Evolutionary conservation across 64 coral and sea anemone species (phyloP).

Genomic region (Pocillopora damicornis): DNA sequence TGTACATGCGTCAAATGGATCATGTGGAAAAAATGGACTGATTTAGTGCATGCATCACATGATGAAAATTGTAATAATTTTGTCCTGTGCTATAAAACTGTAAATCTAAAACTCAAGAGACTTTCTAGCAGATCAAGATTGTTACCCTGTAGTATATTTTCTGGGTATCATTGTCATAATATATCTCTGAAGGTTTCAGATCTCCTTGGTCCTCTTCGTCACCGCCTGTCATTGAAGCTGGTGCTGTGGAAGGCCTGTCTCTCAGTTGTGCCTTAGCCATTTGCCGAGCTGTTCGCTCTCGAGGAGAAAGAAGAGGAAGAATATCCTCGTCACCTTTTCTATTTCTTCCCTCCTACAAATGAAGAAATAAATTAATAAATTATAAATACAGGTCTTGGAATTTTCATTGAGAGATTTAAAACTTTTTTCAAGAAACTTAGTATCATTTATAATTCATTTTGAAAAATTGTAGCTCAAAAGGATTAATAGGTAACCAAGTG

Average conservation of each 20-base stretch:
- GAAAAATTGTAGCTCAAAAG: too few relatives aligned
- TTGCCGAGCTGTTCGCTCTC: slow-evolving; percentile 64
- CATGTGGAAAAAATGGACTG: too few relatives aligned
- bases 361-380: neutral
- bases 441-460: too few relatives aligned
- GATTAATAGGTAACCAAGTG: too few relatives aligned
- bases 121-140: neutral
- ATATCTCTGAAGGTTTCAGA: slow-evolving; percentile 61
- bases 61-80: neutral
- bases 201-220: neutral
- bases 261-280: neutral
- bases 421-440: too few relatives aligned
- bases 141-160: slow-evolving; percentile 69
- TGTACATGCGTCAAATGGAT: too few relatives aligned
- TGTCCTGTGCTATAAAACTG: neutral
- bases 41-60: neutral
- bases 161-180: slow-evolving; percentile 70
- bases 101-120: too few relatives aligned
- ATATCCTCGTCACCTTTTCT: slow-evolving; percentile 92
- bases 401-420: too few relatives aligned
- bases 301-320: slow-evolving; percentile 77
- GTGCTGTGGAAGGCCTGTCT: slow-evolving; percentile 79
- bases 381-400: neutral
- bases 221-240: slow-evolving; percentile 14
- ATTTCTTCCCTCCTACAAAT: slow-evolving; percentile 59